These are phyloP conservation scores for Pluvianellus socialis DNA, from an alignment of 2,113 vertebrate species.

Conservation along the genomic window DNA sequence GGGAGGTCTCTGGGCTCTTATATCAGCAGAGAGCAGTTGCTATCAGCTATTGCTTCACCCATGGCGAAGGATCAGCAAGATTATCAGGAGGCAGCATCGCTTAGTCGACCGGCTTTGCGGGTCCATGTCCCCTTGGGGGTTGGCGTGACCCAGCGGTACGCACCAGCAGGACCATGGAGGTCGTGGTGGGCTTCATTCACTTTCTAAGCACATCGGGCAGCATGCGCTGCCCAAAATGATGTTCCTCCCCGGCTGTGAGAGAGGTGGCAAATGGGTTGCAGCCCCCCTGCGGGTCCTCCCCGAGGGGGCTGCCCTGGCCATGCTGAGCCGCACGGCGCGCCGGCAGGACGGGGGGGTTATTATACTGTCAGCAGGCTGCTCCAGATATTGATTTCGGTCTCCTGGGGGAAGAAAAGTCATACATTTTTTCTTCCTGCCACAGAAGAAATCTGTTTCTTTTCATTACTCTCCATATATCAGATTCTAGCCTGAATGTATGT, in stretches of 20 bases:
- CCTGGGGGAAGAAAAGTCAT: not conserved
- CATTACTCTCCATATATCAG: slow-evolving; percentile 32
- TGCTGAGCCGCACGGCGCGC: not conserved
- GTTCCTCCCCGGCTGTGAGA: not conserved
- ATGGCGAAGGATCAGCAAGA: not conserved
- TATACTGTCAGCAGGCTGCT: not conserved
- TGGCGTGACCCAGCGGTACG: too few relatives aligned
- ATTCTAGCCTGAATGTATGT: not conserved
- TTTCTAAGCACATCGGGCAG: not conserved
- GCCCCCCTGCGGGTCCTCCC: not conserved
- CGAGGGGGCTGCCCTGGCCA: not conserved
- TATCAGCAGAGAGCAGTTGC: not conserved
- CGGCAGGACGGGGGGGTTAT: not conserved
- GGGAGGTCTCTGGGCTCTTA: not conserved
- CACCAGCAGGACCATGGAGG: not conserved
- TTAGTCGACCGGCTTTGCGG: not conserved
- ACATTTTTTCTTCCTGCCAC: not conserved
- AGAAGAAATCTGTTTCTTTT: slow-evolving; percentile 52
- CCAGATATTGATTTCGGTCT: slow-evolving; percentile 24
- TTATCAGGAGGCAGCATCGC: not conserved
- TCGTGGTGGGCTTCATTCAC: not conserved
- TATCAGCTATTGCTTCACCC: not conserved
- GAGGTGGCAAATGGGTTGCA: not conserved
- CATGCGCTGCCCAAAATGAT: not conserved
- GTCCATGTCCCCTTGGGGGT: not conserved